Conservation (phyloP, 2,888 invertebrate genomes). For the Apantesis nais region DNA sequence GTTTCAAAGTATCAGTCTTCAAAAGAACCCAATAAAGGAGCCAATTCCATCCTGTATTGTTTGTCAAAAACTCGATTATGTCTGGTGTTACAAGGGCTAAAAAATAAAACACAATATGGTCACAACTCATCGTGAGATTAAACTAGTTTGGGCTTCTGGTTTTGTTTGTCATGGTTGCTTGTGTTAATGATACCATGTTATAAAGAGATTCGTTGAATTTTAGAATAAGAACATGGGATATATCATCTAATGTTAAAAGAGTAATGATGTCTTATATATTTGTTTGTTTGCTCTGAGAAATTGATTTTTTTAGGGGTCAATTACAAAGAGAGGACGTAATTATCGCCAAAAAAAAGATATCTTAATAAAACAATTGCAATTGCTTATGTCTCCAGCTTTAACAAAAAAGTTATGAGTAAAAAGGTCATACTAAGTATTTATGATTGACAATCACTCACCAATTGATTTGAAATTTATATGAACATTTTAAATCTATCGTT, state of each 20-base stretch:
- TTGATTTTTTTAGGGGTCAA: background rate
- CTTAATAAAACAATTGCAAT: too few species aligned
- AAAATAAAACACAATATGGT: constrained; percentile 54
- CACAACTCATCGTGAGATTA: constrained; percentile 38
- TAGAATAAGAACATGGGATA: background rate
- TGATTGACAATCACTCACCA: background rate
- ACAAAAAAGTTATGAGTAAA: too few species aligned
- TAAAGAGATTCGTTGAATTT: constrained; percentile 9
- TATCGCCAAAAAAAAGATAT: background rate
- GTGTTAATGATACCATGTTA: constrained; percentile 2
- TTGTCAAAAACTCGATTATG: constrained; percentile 82
- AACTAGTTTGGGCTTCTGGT: constrained; percentile 27
- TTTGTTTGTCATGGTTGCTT: constrained; percentile 30
- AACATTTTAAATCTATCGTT: background rate
- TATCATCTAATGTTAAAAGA: background rate
- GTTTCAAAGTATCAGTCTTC: constrained; percentile 59
- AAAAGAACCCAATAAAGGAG: constrained; percentile 74
- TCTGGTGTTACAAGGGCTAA: constrained; percentile 71
- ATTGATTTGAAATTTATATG: background rate
- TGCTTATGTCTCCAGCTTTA: background rate
- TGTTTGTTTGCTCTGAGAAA: background rate
- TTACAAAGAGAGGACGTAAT: background rate
- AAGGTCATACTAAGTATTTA: too few species aligned
- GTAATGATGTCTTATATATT: background rate
- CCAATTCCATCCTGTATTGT: constrained; percentile 82